A percentile compares a stretch with the other conserved stretches of the same genome.
Conservation (phyloP, 2,888 invertebrate species). For the Heliconius erato region DNA sequence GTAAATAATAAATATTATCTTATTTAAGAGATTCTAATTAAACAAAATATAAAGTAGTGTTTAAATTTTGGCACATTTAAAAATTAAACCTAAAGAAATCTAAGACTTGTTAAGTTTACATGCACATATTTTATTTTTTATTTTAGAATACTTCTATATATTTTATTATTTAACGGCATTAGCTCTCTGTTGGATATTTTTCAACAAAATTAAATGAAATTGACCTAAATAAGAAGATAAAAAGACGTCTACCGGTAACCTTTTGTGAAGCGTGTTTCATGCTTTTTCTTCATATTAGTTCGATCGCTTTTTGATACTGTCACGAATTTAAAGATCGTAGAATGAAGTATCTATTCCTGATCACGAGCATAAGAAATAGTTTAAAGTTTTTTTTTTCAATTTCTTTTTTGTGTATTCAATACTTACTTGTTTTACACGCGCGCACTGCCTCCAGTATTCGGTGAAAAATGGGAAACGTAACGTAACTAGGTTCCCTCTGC, state of each 20-base stretch:
- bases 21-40: neutral
- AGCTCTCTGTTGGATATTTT: slow-evolving; percentile 19
- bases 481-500: too few species aligned
- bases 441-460: too few species aligned
- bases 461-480: too few species aligned
- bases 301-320: slow-evolving; percentile 20
- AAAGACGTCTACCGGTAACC: slow-evolving; percentile 20
- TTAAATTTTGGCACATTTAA: neutral
- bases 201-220: slow-evolving; percentile 37
- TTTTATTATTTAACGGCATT: slow-evolving; percentile 19
- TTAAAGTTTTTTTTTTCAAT: neutral
- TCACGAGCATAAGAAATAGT: slow-evolving; percentile 7
- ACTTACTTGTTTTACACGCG: neutral
- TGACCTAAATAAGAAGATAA: slow-evolving; percentile 20
- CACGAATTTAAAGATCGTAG: slow-evolving; percentile 20
- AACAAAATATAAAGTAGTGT: neutral
- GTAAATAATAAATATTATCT: neutral
- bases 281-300: slow-evolving; percentile 30
- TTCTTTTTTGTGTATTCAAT: slow-evolving; percentile 8
- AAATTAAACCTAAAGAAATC: neutral
- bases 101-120: too few species aligned
- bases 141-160: neutral
- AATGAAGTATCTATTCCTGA: neutral
- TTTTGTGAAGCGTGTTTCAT: slow-evolving; percentile 32
- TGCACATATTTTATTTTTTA: neutral